Base-by-base conservation (phyloP, 2,888 invertebrate species). In the Nemapogon koenigi region DNA sequence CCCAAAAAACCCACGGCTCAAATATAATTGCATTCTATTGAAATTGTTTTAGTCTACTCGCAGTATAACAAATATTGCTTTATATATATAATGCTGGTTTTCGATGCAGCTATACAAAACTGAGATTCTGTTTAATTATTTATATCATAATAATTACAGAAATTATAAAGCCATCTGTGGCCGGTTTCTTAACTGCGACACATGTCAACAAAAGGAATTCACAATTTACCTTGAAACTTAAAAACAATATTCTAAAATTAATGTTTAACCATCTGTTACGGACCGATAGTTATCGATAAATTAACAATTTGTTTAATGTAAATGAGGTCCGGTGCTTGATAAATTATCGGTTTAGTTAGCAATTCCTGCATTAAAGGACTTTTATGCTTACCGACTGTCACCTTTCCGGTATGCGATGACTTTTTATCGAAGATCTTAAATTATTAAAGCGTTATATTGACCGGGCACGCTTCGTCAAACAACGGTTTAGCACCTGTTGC, bases 281-380 rank as follows among this genome's bases (percentile, higher is more conserved):
- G 69, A 69, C n/a, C 61, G 78, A 76, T 75, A 62, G 68, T 62
- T 75, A 78, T 76, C 76, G 63, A 73, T 72, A 75, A 78, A 76
- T 78, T 76, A 76, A 78, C 75, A 78, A 78, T 78, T 78, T 78
- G 76, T 78, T 76, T 75, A 76, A 78, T 72, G 69, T 67, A 75
- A 78, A 78, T 75, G 70, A 72, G 65, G 61, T 62, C 68, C 68
- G 66, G 69, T 63, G 59, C 56, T 54, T 51, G 62, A 70, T 76
- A 78, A 76, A 69, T 76, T 75, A 73, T 72, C 58, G 58, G 57
- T 50, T 51, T 66, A 57, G 60, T 71, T 65, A 70, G 65, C 69
- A 62, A 64, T 60, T 61, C 57, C 55, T 64, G 59, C 22, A 15
- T 14, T 22, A 25, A 30, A 53, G 49, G 57, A 57, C 57, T 60